Base-by-base conservation (phyloP, 2,113 vertebrate species). In the Cheirogaleus medius region DNA sequence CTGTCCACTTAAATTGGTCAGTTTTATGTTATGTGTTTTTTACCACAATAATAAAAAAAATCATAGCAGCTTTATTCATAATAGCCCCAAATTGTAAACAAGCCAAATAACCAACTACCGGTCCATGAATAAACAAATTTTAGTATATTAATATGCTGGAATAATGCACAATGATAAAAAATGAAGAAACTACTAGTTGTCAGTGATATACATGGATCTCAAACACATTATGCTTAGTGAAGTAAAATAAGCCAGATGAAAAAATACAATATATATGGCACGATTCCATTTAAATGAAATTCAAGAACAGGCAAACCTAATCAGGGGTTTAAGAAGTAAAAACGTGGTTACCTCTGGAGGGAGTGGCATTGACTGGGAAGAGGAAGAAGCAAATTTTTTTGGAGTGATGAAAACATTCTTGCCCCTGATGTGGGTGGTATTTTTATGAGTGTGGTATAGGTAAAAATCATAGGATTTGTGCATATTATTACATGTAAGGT, bases 121-220 rank as follows among this genome's bases (percentile, higher is more conserved):
- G 56, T 73, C 54, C 69, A 44, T 13, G 76, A 76, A 93, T 64
- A 96, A 90, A 90, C 47, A 87, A 80, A 91, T 88, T 49, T 88
- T 34, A 17, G n/a, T 74, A 74, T 81, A 29, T 78, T 81, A 82
- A 91, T 71, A 52, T 10, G 49, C 10, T 74, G 32, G 17, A 56
- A 83, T 69, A 93, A 95, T 34, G 44, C 13, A 34, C 37, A 91
- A 54, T 68, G 39, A 76, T 56, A 93, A 58, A 58, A 95, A 78
- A 93, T 42, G 39, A 91, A 66, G 6, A 42, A 74, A 81, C 15
- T 56, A n/a, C 1, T 69, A 18, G 90, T 27, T 87, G 13, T 63
- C 17, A n/a, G 11, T 29, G 52, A 60, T 29, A 15, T 52, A 15
- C 42, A 54, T 39, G 23, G 34, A 71, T 95, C 68, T 95, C 52